Percentiles rank a stretch among this genome's conserved stretches.
phyloP scores from a whole-genome alignment of 2,797 vertebrate genomes.

The Hyperoplus lanceolatus region DNA sequence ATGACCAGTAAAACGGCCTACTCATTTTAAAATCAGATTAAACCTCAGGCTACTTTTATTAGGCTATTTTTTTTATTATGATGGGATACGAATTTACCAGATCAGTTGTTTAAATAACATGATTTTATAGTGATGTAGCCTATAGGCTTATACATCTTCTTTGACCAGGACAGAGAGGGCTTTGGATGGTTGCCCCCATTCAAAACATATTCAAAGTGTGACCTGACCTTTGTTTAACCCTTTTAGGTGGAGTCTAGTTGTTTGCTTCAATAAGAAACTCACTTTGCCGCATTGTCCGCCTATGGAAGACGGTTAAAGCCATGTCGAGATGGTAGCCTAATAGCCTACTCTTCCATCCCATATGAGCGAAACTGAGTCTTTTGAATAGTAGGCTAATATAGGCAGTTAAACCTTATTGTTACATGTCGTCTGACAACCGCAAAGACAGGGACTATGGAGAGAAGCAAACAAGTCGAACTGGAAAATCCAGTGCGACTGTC shows the following conservation, averaged over 20 bases:
- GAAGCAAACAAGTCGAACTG: conserved; percentile 67
- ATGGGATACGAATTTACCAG: background rate
- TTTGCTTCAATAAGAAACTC: background rate
- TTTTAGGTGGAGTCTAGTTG: background rate
- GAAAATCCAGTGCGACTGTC: conserved; percentile 58
- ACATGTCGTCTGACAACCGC: background rate
- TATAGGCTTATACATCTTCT: background rate
- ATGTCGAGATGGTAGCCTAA: background rate
- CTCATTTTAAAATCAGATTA: background rate
- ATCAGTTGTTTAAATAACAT: background rate
- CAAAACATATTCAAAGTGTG: background rate
- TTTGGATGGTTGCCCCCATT: background rate
- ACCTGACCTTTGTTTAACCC: background rate
- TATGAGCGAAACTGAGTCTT: background rate
- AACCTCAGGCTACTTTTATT: background rate
- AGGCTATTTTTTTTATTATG: background rate
- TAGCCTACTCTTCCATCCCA: background rate
- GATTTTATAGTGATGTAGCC: too few species aligned
- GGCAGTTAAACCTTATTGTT: too few species aligned
- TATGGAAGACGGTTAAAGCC: background rate
- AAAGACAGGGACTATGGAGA: conserved; percentile 19
- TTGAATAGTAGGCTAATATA: background rate
- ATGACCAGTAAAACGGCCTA: background rate
- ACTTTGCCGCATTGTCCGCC: too few species aligned
- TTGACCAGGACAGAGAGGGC: background rate